Conservation (phyloP, 2,113 vertebrate species). For the Larimichthys crocea region DNA sequence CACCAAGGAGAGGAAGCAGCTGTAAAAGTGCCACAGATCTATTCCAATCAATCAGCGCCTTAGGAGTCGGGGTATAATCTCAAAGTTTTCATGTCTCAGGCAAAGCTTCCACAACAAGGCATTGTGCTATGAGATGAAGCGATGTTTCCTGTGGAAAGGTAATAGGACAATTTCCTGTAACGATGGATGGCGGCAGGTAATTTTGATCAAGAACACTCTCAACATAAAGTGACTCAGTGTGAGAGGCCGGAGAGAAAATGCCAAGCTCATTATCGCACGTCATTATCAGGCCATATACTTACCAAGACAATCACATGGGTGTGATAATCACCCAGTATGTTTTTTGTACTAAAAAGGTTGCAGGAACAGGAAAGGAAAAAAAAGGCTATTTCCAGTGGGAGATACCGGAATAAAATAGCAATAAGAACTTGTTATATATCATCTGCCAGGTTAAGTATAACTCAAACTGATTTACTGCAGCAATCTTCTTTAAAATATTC, state of each 20-base stretch:
- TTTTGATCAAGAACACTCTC: slow-evolving; percentile 43
- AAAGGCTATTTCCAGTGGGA: slow-evolving; percentile 6
- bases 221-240: slow-evolving; percentile 1
- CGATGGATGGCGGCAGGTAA: not conserved
- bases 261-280: slow-evolving; percentile 46
- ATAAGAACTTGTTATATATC: not conserved
- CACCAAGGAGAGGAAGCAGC: slow-evolving; percentile 28
- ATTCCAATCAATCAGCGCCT: slow-evolving; percentile 53
- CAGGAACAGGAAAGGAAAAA: not conserved
- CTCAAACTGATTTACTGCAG: not conserved
- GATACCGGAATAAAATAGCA: not conserved
- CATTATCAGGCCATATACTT: slow-evolving; percentile 1
- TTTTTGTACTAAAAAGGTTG: slow-evolving; percentile 21
- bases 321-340: slow-evolving; percentile 17
- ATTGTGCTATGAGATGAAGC: not conserved
- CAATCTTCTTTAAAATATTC: not conserved
- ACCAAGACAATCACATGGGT: slow-evolving; percentile 10
- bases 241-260: slow-evolving; percentile 26
- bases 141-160: slow-evolving; percentile 2
- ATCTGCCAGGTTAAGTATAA: not conserved
- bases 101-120: slow-evolving; percentile 45
- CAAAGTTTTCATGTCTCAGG: slow-evolving; percentile 41
- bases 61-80: slow-evolving; percentile 25
- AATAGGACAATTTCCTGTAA: slow-evolving; percentile 1
- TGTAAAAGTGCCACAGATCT: slow-evolving; percentile 44